A percentile compares a stretch with the other conserved stretches of the same genome.
These are phyloP conservation scores for Cathartes aura DNA, from an alignment of 2,113 vertebrate genomes.

Conservation along the genomic window DNA sequence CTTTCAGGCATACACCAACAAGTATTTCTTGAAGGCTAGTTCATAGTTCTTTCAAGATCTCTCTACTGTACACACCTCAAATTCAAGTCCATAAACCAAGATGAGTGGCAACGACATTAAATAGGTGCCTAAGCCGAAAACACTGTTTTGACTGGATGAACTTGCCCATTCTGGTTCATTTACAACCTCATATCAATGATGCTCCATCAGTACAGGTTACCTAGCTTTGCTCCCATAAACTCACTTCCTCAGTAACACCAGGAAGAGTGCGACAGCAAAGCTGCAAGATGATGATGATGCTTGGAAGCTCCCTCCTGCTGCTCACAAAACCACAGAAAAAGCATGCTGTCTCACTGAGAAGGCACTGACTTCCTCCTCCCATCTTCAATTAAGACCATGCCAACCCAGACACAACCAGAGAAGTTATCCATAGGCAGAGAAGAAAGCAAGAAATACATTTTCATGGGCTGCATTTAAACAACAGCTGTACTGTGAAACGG, in stretches of 20 bases:
- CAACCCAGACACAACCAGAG: neutral
- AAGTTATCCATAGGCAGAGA: neutral
- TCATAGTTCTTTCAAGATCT: neutral
- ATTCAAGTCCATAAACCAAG: neutral
- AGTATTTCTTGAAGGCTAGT: neutral
- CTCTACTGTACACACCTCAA: neutral
- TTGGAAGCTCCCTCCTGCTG: neutral
- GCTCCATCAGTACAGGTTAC: neutral
- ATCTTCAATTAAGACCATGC: neutral
- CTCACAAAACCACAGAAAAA: neutral
- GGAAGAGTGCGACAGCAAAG: neutral
- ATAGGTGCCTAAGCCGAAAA: neutral
- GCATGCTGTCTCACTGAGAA: neutral
- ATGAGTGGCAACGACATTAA: neutral
- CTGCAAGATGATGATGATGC: neutral
- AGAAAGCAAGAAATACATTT: neutral
- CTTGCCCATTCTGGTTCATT: neutral
- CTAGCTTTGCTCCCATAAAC: neutral
- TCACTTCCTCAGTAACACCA: neutral
- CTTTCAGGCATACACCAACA: neutral
- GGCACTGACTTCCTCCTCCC: neutral
- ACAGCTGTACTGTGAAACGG: conserved; percentile 37
- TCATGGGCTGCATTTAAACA: conserved; percentile 45
- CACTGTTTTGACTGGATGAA: neutral
- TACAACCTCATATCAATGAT: neutral